Evolutionary conservation across 1,140 invertebrate species (phyloP), one percentile per base, ranked within the genome.

Genomic region (Dendroctonus valens): DNA sequence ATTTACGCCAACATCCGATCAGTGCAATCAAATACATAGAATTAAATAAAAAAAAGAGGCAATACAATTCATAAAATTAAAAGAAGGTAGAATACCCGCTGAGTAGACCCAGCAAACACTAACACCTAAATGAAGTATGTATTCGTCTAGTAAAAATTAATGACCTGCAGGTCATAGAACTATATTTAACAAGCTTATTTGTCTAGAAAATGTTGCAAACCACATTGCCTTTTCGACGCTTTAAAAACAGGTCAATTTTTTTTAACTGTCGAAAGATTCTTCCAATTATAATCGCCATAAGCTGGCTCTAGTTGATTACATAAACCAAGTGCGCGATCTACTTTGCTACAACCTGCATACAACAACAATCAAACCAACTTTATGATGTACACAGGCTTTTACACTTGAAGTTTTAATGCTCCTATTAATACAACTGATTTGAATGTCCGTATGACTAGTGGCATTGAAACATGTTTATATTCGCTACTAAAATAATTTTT

Each of bases 181-280:
- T 41, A 61, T 48, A 42, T 61, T 61, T 61, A 52, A 52, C n/a
- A 53, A 41, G 59, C 12, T 61, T 51, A 41, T 61, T 61, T 52
- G 14, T 9, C 39, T 48, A 26, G 41, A 49, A 59, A 40, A 6
- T 12, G 14, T 41, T 61, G 50, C 44, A 15, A 50, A 40, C 59
- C 59, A 61, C 38, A 61, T 61, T 61, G 40, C 59, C 50, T 7
- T 39, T 7, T 39, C 42, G 12, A 39, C 14, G 53, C 37, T 38
- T 12, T 42, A 11, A 37, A 48, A 59, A 9, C 6, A 15, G 44
- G 41, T 49, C 38, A 15, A 9, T 41, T 51, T 48, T 52, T 61
- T 53, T 37, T 26, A 51, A 37, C 38, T 61, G 50, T 37, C 15
- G 59, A 61, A 15, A 61, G 59, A 61, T 14, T 48, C 42, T 15